Conservation (phyloP, 2,797 vertebrate genomes). For the Cheirogaleus major region DNA sequence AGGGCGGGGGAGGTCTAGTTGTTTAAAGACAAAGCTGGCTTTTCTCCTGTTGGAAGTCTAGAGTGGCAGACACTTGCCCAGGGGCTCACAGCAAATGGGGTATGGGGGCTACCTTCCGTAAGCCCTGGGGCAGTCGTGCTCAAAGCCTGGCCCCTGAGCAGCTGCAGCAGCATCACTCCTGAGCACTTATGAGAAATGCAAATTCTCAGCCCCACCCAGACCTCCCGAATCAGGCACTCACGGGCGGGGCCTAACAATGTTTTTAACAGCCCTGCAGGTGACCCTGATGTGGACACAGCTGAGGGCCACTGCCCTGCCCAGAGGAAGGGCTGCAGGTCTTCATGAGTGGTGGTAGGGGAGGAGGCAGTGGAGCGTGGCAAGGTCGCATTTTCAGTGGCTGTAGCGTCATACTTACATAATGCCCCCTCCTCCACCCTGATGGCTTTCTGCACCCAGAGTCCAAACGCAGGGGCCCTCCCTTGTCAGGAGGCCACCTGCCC, state of each 20-base stretch:
- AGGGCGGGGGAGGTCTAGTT: background rate
- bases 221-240: background rate
- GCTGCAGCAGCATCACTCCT: background rate
- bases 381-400: background rate
- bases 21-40: conserved; percentile 1
- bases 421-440: background rate
- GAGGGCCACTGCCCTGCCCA: background rate
- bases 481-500: conserved; percentile 43
- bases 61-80: background rate
- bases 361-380: background rate
- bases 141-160: background rate
- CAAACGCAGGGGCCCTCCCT: background rate
- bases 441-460: background rate
- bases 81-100: background rate
- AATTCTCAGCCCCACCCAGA: background rate
- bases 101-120: background rate
- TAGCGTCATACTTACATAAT: conserved; percentile 35
- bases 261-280: background rate
- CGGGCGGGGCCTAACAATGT: background rate
- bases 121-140: background rate
- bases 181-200: background rate
- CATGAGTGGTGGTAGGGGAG: background rate
- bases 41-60: background rate
- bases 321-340: background rate
- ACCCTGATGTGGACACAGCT: background rate